Base-by-base conservation (phyloP, 64 coral and sea anemone species). In the Porites australiensis region DNA sequence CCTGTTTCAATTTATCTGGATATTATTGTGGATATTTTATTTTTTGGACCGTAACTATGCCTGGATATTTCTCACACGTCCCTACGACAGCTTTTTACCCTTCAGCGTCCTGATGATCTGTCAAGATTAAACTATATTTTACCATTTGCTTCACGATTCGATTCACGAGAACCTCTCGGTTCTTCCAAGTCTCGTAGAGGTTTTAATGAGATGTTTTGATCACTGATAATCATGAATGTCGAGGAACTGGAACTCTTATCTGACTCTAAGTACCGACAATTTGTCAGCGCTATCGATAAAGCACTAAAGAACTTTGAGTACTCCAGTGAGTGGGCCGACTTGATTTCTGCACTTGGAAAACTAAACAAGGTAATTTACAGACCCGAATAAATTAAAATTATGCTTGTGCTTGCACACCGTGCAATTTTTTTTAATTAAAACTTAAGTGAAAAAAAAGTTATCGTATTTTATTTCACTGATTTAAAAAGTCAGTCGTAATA, bases 271-370 rank as follows among this genome's bases (percentile, higher is more conserved):
- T 98, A 98, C 64, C 89, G 96, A 8, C 96, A 98, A 70, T 98
- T 98, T 74, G 95, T 98, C 22, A 90, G 77, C 19, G 96, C 96
- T 14, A 84, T 98, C 60, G 96, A 98, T 47, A 98, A 98, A 67
- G 96, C 96, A 13, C 61, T 98, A 27, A 98, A 92, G 74, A 92
- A 82, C 45, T 98, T 98, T 50, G 96, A 98, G n/a, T 98, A 98
- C 75, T 93, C 96, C 0, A 98, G 93, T 49, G 96, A 98, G 37
- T 98, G 96, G 96, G 96, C 96, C 3, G 96, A 98, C 13, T 72
- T 98, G 0, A 98, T 98, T 47, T 98, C 96, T 43, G 93, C 96
- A 14, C 90, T 98, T 43, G 96, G 96, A 45, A 98, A 98, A 86
- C 89, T 98, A 5, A 98, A 98, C 89, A 98, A 98, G 93, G 96